Evolutionary conservation across 2,888 invertebrate genomes (phyloP).

Genomic region (Plemyria rubiginata): DNA sequence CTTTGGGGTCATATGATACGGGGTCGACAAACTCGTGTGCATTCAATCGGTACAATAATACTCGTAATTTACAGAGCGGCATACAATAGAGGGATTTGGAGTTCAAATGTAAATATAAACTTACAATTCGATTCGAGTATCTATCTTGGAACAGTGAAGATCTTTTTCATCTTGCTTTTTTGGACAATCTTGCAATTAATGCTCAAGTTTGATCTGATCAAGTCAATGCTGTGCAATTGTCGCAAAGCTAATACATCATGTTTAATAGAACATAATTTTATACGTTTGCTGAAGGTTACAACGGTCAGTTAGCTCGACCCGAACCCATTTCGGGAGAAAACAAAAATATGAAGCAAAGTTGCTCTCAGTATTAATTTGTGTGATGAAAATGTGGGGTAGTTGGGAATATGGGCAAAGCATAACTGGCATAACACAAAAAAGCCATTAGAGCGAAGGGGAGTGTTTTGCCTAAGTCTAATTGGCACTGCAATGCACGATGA

Average conservation of each 20-base stretch:
- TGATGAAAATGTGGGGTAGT: constrained; percentile 37
- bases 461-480: constrained; percentile 46
- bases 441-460: constrained; percentile 55
- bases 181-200: too few relatives aligned
- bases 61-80: constrained; percentile 44
- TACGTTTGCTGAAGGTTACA: too few relatives aligned
- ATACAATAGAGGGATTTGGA: constrained; percentile 56
- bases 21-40: constrained; percentile 75
- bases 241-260: too few relatives aligned
- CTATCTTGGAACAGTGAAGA: too few relatives aligned
- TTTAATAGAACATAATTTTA: too few relatives aligned
- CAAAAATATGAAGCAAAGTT: constrained; percentile 36
- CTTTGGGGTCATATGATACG: constrained; percentile 68
- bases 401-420: constrained; percentile 46
- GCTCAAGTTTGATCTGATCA: too few relatives aligned
- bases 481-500: constrained; percentile 38
- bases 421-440: constrained; percentile 62
- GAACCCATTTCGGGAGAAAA: constrained; percentile 40
- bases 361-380: constrained; percentile 42
- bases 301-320: background rate
- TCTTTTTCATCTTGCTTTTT: too few relatives aligned
- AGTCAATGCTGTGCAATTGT: too few relatives aligned
- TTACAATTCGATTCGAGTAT: too few relatives aligned
- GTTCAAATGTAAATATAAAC: constrained; percentile 36
- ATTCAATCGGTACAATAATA: constrained; percentile 59